Evolutionary conservation across 2,113 vertebrate genomes (phyloP), one percentile per base, ranked within the genome.

Genomic region (Cromileptes altivelis): DNA sequence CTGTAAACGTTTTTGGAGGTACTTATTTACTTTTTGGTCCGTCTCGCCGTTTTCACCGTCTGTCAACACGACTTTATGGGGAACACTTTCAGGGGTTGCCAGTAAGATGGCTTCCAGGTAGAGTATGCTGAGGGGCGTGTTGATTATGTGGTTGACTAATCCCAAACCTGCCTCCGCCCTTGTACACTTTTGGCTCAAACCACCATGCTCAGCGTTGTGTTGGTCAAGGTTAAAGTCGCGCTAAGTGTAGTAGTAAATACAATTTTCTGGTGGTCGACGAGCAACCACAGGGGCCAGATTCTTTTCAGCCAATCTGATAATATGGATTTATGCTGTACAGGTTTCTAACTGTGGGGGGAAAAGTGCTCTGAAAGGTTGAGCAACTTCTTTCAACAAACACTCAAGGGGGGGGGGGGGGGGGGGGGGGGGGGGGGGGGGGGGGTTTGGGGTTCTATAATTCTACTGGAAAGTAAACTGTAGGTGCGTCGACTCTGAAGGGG

Each of bases 21-120:
- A 90, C 85, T 88, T 93, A 92, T 94, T 94, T 92, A 93, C 90
- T 92, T 93, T 94, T 91, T 80, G 90, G 84, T 86, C 84, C 58
- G 83, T 91, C 89, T 92, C 83, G 73, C 82, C 78, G 71, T 90
- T 94, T 94, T 93, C 86, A 86, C 90, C 71, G 70, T 91, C 94
- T 94, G 93, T 94, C 93, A 91, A 89, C 91, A 90, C 81, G 25
- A 76, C 85, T 88, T 90, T 82, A 92, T 80, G 90, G 91, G 62
- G 85, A 89, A 88, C 81, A 90, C 92, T 91, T 89, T 81, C 50
- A 89, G 79, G 70, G 80, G 64, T 80, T 81, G 90, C 88, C 85
- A 80, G 83, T 78, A 23, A 88, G 85, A 92, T 81, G 87, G 88
- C 88, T 90, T 90, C 82, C 85, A 93, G 88, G 92, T 91, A 92